phyloP scores from a whole-genome alignment of 2,888 invertebrate genomes.

The Coelinius sp. region DNA sequence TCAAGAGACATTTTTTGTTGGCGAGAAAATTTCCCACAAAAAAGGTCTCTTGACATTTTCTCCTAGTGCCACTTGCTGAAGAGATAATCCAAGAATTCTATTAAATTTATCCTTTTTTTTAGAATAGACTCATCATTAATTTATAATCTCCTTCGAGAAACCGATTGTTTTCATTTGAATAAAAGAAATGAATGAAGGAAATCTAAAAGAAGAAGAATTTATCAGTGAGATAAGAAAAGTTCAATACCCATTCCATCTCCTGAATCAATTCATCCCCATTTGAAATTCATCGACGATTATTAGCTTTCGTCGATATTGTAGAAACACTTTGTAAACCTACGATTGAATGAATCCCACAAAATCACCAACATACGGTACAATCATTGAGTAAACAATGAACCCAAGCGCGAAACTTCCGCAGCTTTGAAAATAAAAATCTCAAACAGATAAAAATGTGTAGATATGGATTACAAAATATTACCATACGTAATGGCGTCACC shows the following conservation, averaged over 20 bases:
- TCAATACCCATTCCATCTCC: neutral
- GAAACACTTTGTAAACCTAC: neutral
- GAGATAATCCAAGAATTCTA: no score
- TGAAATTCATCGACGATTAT: neutral
- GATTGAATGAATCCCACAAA: neutral
- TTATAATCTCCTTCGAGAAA: no score
- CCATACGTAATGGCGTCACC: constrained; percentile 4
- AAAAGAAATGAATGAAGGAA: neutral
- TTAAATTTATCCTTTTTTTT: no score
- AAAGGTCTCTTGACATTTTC: no score
- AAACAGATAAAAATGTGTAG: constrained; percentile 10
- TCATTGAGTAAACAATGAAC: neutral
- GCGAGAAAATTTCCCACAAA: no score
- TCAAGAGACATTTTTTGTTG: no score
- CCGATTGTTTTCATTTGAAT: neutral
- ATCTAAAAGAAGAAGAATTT: no score
- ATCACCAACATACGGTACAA: constrained; percentile 5
- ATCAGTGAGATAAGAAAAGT: neutral
- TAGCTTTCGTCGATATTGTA: neutral
- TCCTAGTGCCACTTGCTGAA: no score
- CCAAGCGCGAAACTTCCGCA: neutral
- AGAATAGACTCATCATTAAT: no score
- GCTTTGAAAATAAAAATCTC: neutral
- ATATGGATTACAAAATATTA: constrained; percentile 20
- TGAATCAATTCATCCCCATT: neutral